These are phyloP conservation scores for Polia nebulosa DNA, from an alignment of 2,888 invertebrate genomes.

Conservation along the genomic window DNA sequence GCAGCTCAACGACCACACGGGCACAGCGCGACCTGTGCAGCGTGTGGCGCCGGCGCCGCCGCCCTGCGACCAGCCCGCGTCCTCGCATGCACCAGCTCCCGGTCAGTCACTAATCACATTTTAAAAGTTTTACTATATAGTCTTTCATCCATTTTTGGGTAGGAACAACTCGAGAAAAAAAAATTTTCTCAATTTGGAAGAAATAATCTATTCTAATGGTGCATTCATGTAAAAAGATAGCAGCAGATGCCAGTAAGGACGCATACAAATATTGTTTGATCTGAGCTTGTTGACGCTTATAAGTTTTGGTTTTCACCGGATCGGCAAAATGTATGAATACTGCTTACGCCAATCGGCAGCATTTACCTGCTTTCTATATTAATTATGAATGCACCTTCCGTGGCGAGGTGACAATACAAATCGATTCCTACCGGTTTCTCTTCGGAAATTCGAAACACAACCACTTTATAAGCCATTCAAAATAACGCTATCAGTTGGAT, in stretches of 20 bases:
- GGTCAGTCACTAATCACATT: conserved; percentile 54
- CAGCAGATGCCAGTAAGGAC: no score
- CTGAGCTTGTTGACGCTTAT: no score
- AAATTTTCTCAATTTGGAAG: neutral
- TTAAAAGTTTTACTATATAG: neutral
- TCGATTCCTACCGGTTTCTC: neutral
- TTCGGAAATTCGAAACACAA: no score
- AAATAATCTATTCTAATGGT: neutral
- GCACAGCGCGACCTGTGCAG: conserved; percentile 98
- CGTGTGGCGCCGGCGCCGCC: conserved; percentile 92
- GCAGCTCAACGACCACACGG: conserved; percentile 99
- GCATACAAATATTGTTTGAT: no score
- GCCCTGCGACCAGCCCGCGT: conserved; percentile 61
- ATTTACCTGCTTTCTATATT: no score
- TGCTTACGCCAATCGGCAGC: no score
- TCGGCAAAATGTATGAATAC: no score
- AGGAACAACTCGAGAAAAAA: neutral
- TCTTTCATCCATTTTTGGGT: neutral
- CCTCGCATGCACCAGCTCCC: conserved; percentile 66
- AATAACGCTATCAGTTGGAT: no score
- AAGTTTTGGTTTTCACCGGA: no score
- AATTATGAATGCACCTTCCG: no score
- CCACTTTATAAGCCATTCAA: no score
- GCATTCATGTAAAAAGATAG: neutral
- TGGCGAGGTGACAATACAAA: neutral